These are phyloP conservation scores for Sphaeridia pumilis DNA, from an alignment of 2,888 invertebrate genomes.

Conservation along the genomic window DNA sequence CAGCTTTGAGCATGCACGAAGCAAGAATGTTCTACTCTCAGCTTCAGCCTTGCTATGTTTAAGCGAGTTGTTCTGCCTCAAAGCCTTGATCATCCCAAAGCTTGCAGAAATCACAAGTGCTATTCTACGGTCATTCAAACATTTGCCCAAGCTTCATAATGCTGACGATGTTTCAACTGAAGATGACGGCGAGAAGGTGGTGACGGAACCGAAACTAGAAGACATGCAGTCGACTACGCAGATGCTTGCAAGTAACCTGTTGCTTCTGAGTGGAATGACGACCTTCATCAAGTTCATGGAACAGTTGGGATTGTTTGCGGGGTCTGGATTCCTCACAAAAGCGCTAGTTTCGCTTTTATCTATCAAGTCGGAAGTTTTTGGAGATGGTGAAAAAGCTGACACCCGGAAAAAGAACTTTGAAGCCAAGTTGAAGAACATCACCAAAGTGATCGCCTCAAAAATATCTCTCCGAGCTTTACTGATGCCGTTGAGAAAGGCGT, in stretches of 20 bases:
- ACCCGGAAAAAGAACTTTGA: constrained; percentile 30
- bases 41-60: constrained; percentile 37
- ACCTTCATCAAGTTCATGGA: constrained; percentile 33
- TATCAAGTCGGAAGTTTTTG: constrained; percentile 19
- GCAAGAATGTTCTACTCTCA: constrained; percentile 27
- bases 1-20: constrained; percentile 14
- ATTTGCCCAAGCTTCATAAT: constrained; percentile 18
- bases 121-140: constrained; percentile 28
- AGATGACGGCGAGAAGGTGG: neutral
- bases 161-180: constrained; percentile 6
- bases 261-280: constrained; percentile 31
- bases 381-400: constrained; percentile 20
- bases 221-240: constrained; percentile 1
- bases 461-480: constrained; percentile 32
- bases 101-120: constrained; percentile 24
- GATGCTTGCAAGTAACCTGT: constrained; percentile 15
- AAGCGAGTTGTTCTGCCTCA: constrained; percentile 40
- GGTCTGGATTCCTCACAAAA: constrained; percentile 30
- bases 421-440: constrained; percentile 23
- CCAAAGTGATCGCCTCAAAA: constrained; percentile 29
- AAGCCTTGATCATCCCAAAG: constrained; percentile 29
- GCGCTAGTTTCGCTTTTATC: constrained; percentile 21
- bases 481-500: constrained; percentile 24
- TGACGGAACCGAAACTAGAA: constrained; percentile 1
- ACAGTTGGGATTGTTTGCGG: constrained; percentile 31